Evolutionary conservation across 2,888 invertebrate genomes (phyloP), one percentile per base, ranked within the genome.

Genomic region (Erannis defoliaria): DNA sequence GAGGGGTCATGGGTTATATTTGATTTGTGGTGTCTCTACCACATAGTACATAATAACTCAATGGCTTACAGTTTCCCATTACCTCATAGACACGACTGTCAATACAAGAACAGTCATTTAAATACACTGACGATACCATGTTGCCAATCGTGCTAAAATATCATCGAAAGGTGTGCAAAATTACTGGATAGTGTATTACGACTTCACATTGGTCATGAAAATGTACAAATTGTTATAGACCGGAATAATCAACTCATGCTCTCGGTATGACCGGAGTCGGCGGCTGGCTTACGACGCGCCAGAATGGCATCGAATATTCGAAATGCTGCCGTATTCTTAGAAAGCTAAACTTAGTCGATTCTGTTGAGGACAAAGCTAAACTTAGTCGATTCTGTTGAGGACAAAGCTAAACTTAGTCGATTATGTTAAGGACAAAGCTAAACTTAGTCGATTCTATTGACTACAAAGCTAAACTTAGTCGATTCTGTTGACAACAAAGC

Each of bases 161-260:
- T 70, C 64, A 64, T 62, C 62, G 40, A 65, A 54, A 54, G 53
- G 64, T 55, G 68, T 64, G 49, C 54, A 56, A 40, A 58, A 60
- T 59, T 49, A 57, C 54, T n/a, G 55, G 37, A 35, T 19, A 18
- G 53, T 16, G 42, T 29, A 40, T 49, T 46, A 49, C 48, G 29
- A 37, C 40, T 55, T 55, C 48, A 68, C 55, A 67, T 69, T 63
- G 66, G 66, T 62, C 51, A 64, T 59, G 58, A 63, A 55, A 43
- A 58, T 67, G 67, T 70, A 70, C 69, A 70, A 70, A 70, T 67
- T 45, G 57, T 68, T 66, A 66, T 63, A 64, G 38, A 63, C 14
- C 50, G 26, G 56, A 40, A 55, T 31, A 45, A 46, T 58, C 63
- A 62, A 66, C 70, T 70, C 70, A 62, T 68, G 66, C 55, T 48